phyloP scores from a whole-genome alignment of 2,888 invertebrate genomes.

The Parochlus steinenii region DNA sequence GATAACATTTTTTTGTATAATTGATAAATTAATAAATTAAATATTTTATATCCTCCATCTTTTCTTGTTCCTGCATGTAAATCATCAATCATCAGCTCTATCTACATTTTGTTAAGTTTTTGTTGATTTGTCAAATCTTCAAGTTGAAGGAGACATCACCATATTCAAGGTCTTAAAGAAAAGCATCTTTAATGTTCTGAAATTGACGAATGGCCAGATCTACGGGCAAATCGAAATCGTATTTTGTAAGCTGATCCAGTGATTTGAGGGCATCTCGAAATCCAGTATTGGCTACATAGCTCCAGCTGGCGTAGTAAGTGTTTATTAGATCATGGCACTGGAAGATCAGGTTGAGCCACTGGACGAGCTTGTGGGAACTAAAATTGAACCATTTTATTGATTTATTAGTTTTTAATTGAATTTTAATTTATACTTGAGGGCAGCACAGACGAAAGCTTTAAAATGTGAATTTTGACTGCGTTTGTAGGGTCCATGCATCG shows the following conservation, averaged over 20 bases:
- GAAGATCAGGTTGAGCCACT: constrained; percentile 88
- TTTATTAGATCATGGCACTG: constrained; percentile 67
- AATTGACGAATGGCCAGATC: constrained; percentile 94
- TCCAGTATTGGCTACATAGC: constrained; percentile 90
- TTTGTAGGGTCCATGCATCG: constrained; percentile 82
- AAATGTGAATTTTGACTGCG: constrained; percentile 93
- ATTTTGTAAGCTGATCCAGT: constrained; percentile 67
- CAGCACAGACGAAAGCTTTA: constrained; percentile 94
- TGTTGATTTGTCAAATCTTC: too few species aligned
- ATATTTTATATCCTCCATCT: too few species aligned
- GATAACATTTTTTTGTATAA: too few species aligned
- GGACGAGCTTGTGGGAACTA: constrained; percentile 76
- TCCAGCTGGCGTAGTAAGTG: constrained; percentile 74
- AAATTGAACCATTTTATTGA: constrained; percentile 19
- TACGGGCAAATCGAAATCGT: constrained; percentile 85
- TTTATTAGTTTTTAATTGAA: constrained; percentile 12
- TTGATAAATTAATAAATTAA: too few species aligned
- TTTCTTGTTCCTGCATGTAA: too few species aligned
- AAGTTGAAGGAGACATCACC: too few species aligned
- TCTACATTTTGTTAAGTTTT: too few species aligned
- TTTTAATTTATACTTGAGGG: constrained; percentile 53
- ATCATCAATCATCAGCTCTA: too few species aligned
- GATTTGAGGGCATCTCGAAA: constrained; percentile 90
- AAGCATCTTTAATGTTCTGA: constrained; percentile 94
- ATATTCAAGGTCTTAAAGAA: constrained; percentile 55